Evolutionary conservation across 2,888 invertebrate species (phyloP).

Genomic region (Neuroscelio doddi): DNA sequence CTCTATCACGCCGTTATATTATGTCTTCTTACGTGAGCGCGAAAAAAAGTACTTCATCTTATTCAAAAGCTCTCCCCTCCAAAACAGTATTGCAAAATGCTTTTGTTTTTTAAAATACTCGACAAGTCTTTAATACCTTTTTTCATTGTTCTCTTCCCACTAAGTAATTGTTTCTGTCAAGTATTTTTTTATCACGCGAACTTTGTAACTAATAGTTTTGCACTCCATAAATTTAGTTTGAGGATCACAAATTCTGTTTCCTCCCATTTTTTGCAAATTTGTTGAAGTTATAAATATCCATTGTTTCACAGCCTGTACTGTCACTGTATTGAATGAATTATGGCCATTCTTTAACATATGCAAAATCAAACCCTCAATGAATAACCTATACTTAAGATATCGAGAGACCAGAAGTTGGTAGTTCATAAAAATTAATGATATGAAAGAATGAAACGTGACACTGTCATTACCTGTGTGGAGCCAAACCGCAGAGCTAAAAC

Average conservation of each 20-base stretch:
- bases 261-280: conserved; percentile 2
- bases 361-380: conserved; percentile 24
- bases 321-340: conserved; percentile 40
- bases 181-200: too few relatives aligned
- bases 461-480: conserved; percentile 69
- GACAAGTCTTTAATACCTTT: too few relatives aligned
- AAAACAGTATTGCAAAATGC: too few relatives aligned
- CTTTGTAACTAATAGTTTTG: too few relatives aligned
- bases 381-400: conserved; percentile 35
- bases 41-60: too few relatives aligned
- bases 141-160: too few relatives aligned
- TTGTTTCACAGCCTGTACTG: conserved; percentile 46
- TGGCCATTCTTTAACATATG: conserved; percentile 57
- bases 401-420: conserved; percentile 41
- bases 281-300: conserved; percentile 39
- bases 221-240: too few relatives aligned
- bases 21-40: too few relatives aligned
- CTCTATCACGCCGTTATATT: too few relatives aligned
- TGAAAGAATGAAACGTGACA: conserved; percentile 71
- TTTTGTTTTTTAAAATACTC: too few relatives aligned
- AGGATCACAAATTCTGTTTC: neutral
- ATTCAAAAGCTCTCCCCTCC: too few relatives aligned
- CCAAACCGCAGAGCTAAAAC: conserved; percentile 68
- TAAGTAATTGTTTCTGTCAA: too few relatives aligned
- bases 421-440: conserved; percentile 64